These are phyloP conservation scores for Periophthalmus modestus DNA, from an alignment of 2,113 vertebrate genomes.

Conservation along the genomic window DNA sequence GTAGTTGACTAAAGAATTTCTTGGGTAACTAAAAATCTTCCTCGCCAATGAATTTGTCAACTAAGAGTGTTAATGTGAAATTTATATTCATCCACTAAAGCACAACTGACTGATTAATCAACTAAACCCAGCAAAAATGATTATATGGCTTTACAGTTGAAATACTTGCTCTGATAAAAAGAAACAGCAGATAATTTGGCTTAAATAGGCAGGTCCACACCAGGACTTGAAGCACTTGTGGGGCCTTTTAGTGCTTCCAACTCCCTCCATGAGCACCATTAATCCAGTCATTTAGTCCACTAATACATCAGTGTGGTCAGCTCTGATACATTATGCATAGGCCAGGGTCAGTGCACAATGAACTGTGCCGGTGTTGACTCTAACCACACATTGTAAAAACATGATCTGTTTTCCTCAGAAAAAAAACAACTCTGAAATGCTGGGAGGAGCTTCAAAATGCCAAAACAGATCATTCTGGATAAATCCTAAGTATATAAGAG, in stretches of 20 bases:
- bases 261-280: constrained; percentile 51
- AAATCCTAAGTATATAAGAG: not conserved
- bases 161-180: not conserved
- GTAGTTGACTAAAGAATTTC: no score
- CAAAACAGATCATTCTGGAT: not conserved
- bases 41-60: no score
- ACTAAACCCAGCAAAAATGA: no score
- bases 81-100: no score
- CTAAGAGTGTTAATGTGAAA: no score
- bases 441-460: not conserved
- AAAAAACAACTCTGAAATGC: not conserved
- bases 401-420: constrained; percentile 60
- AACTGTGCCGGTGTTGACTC: constrained; percentile 65
- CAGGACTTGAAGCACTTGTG: constrained; percentile 65
- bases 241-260: constrained; percentile 52
- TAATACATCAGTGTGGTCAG: constrained; percentile 67
- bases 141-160: no score
- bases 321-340: constrained; percentile 65
- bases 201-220: constrained; percentile 33
- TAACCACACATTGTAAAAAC: constrained; percentile 72
- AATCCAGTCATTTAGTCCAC: constrained; percentile 67
- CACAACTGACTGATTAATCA: no score
- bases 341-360: constrained; percentile 57
- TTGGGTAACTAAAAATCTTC: no score
- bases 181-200: not conserved